Percentiles rank a stretch among this genome's conserved stretches.
Evolutionary conservation across 1,140 invertebrate genomes (phyloP).

Genomic region (Temnothorax nylanderi): DNA sequence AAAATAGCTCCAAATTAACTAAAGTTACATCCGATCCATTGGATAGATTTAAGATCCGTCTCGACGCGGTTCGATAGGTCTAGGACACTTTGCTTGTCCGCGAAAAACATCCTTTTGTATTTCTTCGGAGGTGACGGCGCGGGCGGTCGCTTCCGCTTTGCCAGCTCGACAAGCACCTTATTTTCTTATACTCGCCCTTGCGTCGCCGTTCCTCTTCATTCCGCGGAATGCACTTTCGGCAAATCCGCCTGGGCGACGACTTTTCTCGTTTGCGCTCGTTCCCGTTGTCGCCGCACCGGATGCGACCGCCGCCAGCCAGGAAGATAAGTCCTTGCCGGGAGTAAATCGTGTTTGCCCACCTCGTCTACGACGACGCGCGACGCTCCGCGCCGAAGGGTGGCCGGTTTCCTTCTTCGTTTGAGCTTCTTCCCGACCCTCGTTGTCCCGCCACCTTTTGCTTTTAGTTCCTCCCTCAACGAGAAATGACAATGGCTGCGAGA

Average conservation of each 20-base stretch:
- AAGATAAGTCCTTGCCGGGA: slow-evolving; percentile 66
- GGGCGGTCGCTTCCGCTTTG: slow-evolving; percentile 33
- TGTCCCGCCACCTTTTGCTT: not conserved
- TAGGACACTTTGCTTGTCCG: not conserved
- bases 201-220: slow-evolving; percentile 53
- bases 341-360: slow-evolving; percentile 71
- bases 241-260: slow-evolving; percentile 64
- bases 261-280: slow-evolving; percentile 65
- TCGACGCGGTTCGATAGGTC: not conserved
- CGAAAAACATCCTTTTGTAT: slow-evolving; percentile 10
- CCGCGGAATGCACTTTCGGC: slow-evolving; percentile 45
- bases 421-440: not conserved
- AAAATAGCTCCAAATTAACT: not conserved
- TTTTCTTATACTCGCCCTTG: slow-evolving; percentile 60
- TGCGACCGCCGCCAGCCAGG: slow-evolving; percentile 50
- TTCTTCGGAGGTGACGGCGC: slow-evolving; percentile 8
- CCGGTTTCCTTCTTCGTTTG: slow-evolving; percentile 45
- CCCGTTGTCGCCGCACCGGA: slow-evolving; percentile 14
- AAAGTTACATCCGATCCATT: not conserved
- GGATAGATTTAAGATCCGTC: not conserved
- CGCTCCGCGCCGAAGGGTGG: slow-evolving; percentile 15
- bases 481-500: slow-evolving; percentile 14
- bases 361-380: slow-evolving; percentile 30
- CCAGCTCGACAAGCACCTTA: slow-evolving; percentile 50
- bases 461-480: not conserved